These are phyloP conservation scores for Odontomyia ornata DNA, from an alignment of 2,888 invertebrate genomes.

Conservation along the genomic window DNA sequence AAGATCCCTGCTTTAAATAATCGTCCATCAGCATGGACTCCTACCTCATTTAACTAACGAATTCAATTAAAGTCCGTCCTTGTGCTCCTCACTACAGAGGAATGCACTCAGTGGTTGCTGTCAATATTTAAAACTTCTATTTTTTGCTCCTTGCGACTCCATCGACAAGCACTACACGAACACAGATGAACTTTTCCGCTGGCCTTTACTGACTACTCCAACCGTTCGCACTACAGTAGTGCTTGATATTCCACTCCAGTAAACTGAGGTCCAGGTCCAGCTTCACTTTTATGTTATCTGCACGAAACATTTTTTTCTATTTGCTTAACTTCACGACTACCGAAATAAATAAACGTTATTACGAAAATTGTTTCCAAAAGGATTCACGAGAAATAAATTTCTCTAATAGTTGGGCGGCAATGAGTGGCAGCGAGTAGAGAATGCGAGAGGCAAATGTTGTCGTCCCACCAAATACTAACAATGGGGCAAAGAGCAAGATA, in stretches of 20 bases:
- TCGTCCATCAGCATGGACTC: conserved; percentile 7
- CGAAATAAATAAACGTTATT: conserved; percentile 39
- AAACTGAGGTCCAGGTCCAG: not conserved
- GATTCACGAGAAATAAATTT: conserved; percentile 7
- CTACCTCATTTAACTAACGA: conserved; percentile 35
- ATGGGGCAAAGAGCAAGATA: conserved; percentile 32
- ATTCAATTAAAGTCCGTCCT: conserved; percentile 17
- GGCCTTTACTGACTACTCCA: not conserved
- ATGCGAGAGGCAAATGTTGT: not conserved
- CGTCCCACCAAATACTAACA: conserved; percentile 21
- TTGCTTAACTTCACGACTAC: conserved; percentile 6
- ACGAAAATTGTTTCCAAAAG: conserved; percentile 41
- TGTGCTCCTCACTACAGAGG: not conserved
- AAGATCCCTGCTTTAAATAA: not conserved
- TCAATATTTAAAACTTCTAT: conserved; percentile 19
- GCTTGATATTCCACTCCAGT: not conserved
- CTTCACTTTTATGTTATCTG: not conserved
- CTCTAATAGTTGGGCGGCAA: not conserved
- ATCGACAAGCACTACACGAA: not conserved
- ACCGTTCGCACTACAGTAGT: not conserved
- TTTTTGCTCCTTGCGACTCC: not conserved
- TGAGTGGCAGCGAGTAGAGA: not conserved
- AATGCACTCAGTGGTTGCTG: conserved; percentile 29
- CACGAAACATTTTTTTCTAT: not conserved
- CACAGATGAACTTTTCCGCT: not conserved